Evolutionary conservation across 2,888 invertebrate genomes (phyloP), one percentile per base, ranked within the genome.

Genomic region (Chorisops tibialis): DNA sequence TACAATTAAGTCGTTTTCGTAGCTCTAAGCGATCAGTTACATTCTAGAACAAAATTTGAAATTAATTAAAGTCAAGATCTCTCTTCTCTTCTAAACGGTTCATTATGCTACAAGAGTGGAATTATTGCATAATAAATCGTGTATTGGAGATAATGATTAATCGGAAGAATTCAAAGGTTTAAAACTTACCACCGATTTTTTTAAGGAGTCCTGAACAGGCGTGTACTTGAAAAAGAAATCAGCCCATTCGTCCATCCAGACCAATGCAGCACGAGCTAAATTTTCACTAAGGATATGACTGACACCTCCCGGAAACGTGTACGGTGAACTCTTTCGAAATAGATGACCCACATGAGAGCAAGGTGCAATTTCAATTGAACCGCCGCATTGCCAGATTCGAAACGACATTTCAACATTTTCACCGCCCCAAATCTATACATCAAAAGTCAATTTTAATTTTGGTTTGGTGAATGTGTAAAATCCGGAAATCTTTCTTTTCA

Each of bases 191-290:
- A 18, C 35, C 2, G 24, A 43, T 2, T 47, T 19, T 22, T 21
- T 43, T 21, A 16, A 49, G 7, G 56, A 45, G 35, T 72, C 59
- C 12, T 77, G 85, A 39, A 87, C 83, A 68, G 83, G 87, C 72
- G 92, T 93, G 69, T 93, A 90, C 73, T 90, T 91, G 75, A 93
- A 93, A 72, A 88, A 93, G 76, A 96, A 95, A 65, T 91, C 88
- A 11, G 91, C 89, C 91, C 96, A 97, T 60, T 97, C 91, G 73
- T 98, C 98, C 91, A 99, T 92, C 98, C 98, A 99, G 0, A 97
- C 97, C 2, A 91, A 82, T 0, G 96, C 96, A 0, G 95, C 96
- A 62, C 99, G 81, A 0, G 94, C 95, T 37, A 96, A 81, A 79
- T 99, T 99, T 45, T 51, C 51, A 68, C 92, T 90, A 1, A 98